Evolutionary conservation across 2,888 invertebrate species (phyloP).

Genomic region (Drosophila colorata): DNA sequence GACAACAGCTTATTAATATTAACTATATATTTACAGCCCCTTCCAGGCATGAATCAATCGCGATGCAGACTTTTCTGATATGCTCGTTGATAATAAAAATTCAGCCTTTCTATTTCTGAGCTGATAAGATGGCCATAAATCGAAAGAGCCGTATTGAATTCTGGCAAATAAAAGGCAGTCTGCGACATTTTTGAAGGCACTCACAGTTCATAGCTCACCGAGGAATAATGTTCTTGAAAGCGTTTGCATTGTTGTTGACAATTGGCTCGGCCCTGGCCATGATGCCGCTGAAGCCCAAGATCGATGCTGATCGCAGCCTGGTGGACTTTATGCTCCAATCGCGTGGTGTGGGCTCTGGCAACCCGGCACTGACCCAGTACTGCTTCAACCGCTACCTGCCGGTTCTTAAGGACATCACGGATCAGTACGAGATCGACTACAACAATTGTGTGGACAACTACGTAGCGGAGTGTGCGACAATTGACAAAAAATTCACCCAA

Average conservation of each 20-base stretch:
- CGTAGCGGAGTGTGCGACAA: not conserved
- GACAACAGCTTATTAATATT: no score
- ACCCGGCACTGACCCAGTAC: conserved; percentile 18
- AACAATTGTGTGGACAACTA: conserved; percentile 16
- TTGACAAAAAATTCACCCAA: not conserved
- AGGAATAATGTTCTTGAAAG: conserved; percentile 47
- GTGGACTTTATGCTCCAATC: conserved; percentile 40
- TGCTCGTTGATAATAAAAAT: no score
- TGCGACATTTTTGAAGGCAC: conserved; percentile 1
- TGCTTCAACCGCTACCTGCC: conserved; percentile 48
- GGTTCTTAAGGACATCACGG: conserved; percentile 22
- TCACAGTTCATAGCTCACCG: conserved; percentile 11
- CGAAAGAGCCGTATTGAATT: not conserved
- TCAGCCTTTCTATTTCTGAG: not conserved
- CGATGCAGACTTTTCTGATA: no score
- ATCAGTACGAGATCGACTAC: conserved; percentile 18
- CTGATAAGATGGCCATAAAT: conserved; percentile 14
- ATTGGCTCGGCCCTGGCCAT: conserved; percentile 28
- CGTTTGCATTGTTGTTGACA: conserved; percentile 31
- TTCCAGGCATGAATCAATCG: no score
- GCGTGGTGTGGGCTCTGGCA: not conserved
- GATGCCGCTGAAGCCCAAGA: conserved; percentile 8
- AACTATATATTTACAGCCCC: no score
- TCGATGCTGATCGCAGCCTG: conserved; percentile 20
- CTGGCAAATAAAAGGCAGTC: conserved; percentile 26